Evolutionary conservation across 2,797 vertebrate species (phyloP).

Genomic region (Mareca penelope): DNA sequence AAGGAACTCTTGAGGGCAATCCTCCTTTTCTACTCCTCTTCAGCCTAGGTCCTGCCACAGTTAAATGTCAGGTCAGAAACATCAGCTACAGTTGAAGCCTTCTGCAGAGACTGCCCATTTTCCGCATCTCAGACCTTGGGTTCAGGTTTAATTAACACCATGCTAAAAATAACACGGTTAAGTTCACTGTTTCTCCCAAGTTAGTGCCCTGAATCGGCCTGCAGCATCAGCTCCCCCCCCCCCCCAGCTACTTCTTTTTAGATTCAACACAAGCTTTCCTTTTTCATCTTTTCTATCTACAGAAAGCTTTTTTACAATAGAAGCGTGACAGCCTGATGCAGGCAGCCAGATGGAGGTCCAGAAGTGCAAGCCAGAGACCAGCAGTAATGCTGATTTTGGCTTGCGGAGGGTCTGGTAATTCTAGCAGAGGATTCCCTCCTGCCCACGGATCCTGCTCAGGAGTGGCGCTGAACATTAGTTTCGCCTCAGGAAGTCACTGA

Average conservation of each 20-base stretch:
- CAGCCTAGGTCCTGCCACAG: not conserved
- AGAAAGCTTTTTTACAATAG: not conserved
- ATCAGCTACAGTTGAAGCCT: not conserved
- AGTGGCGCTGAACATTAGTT: not conserved
- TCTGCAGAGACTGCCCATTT: not conserved
- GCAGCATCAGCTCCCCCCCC: not conserved
- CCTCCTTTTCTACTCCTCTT: not conserved
- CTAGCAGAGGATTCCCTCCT: not conserved
- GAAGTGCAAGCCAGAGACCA: not conserved
- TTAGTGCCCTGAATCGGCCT: accelerated
- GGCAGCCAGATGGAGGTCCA: not conserved
- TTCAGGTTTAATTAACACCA: not conserved
- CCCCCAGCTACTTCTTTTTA: not conserved
- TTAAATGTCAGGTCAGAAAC: not conserved
- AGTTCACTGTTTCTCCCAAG: not conserved
- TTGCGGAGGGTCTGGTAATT: not conserved
- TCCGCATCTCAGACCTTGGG: not conserved
- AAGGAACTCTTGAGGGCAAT: not conserved
- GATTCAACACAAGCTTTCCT: not conserved
- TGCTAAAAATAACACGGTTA: not conserved
- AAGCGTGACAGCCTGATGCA: not conserved
- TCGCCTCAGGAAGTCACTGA: not conserved
- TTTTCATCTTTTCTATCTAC: not conserved
- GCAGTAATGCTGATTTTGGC: not conserved
- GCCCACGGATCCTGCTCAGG: not conserved